These are phyloP conservation scores for Phengaris arion DNA, from an alignment of 2,888 invertebrate species.

Conservation along the genomic window DNA sequence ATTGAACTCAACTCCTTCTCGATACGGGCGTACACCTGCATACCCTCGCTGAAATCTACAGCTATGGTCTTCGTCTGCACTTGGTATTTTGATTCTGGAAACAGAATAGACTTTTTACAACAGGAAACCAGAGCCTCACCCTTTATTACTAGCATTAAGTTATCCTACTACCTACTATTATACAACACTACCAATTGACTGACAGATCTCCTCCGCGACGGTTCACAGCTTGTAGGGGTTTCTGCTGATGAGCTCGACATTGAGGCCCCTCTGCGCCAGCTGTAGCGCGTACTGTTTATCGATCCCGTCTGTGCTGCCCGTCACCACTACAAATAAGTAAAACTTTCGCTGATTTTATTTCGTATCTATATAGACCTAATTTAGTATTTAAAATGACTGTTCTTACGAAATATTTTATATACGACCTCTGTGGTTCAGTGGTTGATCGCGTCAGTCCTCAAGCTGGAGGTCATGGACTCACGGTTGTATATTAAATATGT, in stretches of 20 bases:
- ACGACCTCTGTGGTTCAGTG: too few relatives aligned
- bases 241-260: conserved; percentile 89
- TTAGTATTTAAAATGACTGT: too few relatives aligned
- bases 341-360: background rate
- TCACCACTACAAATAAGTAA: conserved; percentile 83
- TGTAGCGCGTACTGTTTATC: conserved; percentile 91
- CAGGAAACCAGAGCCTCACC: too few relatives aligned
- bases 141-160: too few relatives aligned
- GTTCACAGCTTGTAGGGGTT: conserved; percentile 84
- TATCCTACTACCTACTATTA: too few relatives aligned
- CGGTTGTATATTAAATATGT: too few relatives aligned
- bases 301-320: conserved; percentile 94
- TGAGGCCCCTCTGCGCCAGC: conserved; percentile 86
- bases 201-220: conserved; percentile 81
- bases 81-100: background rate
- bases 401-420: too few relatives aligned
- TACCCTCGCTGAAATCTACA: background rate
- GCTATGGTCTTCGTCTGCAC: background rate
- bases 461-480: too few relatives aligned
- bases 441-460: too few relatives aligned
- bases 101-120: background rate
- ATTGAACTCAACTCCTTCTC: background rate
- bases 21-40: background rate
- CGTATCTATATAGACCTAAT: too few relatives aligned
- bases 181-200: background rate